Conservation (phyloP, 2,797 vertebrate genomes). For the Hypotaenidia okinawae region DNA sequence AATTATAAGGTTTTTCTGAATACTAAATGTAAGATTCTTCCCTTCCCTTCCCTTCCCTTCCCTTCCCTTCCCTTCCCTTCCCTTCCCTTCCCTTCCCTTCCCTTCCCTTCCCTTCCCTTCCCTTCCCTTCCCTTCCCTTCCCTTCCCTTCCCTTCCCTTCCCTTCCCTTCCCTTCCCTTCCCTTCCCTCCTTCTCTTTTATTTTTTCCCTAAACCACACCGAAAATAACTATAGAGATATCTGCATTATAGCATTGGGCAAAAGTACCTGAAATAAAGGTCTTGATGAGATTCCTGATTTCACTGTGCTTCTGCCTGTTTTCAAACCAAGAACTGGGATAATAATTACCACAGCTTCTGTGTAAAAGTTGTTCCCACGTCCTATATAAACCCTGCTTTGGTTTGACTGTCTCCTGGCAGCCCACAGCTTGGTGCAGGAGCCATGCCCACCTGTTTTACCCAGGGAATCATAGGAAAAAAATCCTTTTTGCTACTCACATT, state of each 20-base stretch:
- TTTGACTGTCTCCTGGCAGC: not conserved
- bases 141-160: too few relatives aligned
- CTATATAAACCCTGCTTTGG: not conserved
- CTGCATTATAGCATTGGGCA: not conserved
- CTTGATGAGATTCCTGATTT: not conserved
- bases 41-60: too few relatives aligned
- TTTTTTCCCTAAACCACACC: rapidly evolving
- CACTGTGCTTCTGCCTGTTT: not conserved
- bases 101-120: too few relatives aligned
- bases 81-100: too few relatives aligned
- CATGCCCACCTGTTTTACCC: not conserved
- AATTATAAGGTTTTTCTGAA: not conserved
- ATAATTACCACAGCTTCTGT: not conserved
- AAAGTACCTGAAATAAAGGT: not conserved
- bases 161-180: too few relatives aligned
- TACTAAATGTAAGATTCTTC: rapidly evolving
- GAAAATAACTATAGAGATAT: not conserved
- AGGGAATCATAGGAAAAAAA: not conserved
- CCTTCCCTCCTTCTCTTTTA: too few relatives aligned
- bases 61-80: too few relatives aligned
- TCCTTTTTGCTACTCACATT: not conserved
- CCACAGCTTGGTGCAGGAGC: not conserved
- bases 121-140: too few relatives aligned
- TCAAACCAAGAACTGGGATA: not conserved
- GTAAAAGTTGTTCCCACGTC: not conserved